phyloP scores from a whole-genome alignment of 1,140 invertebrate genomes.

The Conus betulinus region DNA sequence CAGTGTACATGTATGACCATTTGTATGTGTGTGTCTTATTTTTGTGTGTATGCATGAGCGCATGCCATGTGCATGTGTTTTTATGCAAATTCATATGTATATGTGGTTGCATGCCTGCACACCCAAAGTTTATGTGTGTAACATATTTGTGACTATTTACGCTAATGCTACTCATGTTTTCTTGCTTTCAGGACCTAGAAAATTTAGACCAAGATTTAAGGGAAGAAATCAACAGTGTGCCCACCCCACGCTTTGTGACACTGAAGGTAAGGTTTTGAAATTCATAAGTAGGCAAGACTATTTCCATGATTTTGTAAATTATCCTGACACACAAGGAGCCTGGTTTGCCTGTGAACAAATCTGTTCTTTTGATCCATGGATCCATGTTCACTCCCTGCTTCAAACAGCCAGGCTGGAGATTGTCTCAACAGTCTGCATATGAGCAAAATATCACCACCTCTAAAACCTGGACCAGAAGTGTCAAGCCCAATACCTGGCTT shows the following conservation, averaged over 20 bases:
- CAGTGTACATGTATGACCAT: not conserved
- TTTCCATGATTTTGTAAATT: too few species aligned
- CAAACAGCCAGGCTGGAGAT: too few species aligned
- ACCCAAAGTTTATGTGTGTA: not conserved
- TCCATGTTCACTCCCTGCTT: too few species aligned
- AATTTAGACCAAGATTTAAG: not conserved
- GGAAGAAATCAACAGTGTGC: not conserved
- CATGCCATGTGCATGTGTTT: not conserved
- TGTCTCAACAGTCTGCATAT: too few species aligned
- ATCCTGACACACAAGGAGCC: too few species aligned
- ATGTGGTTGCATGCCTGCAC: not conserved
- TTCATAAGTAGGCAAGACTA: too few species aligned
- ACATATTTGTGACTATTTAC: not conserved
- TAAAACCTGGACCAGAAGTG: too few species aligned
- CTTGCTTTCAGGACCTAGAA: not conserved
- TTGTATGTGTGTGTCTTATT: not conserved
- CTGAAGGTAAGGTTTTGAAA: not conserved
- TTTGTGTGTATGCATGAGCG: not conserved
- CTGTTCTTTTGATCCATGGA: not conserved
- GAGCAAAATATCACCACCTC: too few species aligned
- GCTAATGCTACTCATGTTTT: not conserved
- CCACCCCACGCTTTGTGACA: not conserved
- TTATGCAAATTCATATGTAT: not conserved
- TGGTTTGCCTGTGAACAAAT: not conserved
- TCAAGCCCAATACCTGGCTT: too few species aligned